Conservation (phyloP, 2,797 vertebrate species). For the Vireo griseus region DNA sequence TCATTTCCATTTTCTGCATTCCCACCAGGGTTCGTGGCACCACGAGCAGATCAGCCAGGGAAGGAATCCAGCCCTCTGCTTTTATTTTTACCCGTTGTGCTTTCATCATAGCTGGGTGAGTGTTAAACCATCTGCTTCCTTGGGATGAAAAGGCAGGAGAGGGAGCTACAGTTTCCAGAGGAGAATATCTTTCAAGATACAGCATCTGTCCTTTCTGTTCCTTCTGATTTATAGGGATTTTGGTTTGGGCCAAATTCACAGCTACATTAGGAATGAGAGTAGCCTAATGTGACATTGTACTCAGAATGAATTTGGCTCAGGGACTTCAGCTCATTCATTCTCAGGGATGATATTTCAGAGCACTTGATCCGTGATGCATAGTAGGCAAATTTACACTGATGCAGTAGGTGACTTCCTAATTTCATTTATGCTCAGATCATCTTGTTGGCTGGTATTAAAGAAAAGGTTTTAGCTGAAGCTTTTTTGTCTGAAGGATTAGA, state of each 20-base stretch:
- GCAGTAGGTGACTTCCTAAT: background rate
- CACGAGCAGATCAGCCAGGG: background rate
- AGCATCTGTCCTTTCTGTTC: slow-evolving; percentile 1
- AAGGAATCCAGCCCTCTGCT: background rate
- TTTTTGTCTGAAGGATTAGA: slow-evolving; percentile 8
- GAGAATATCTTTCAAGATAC: background rate
- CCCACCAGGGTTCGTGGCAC: background rate
- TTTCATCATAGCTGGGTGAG: background rate
- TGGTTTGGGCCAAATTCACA: background rate
- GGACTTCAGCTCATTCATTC: background rate
- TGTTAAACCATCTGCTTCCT: slow-evolving; percentile 9
- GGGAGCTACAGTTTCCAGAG: background rate
- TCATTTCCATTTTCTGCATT: background rate
- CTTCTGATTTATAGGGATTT: background rate
- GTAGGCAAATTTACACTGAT: background rate
- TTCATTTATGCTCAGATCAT: background rate
- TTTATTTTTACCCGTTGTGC: slow-evolving; percentile 9
- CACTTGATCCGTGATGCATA: background rate
- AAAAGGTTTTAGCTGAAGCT: background rate
- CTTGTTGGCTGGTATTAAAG: background rate
- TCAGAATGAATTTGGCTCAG: slow-evolving; percentile 10
- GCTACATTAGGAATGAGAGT: background rate
- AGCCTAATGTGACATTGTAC: background rate
- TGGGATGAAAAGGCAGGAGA: slow-evolving; percentile 1
- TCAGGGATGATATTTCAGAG: background rate